Base-by-base conservation (phyloP, 2,113 vertebrate species). In the Urocynchramus pylzowi region DNA sequence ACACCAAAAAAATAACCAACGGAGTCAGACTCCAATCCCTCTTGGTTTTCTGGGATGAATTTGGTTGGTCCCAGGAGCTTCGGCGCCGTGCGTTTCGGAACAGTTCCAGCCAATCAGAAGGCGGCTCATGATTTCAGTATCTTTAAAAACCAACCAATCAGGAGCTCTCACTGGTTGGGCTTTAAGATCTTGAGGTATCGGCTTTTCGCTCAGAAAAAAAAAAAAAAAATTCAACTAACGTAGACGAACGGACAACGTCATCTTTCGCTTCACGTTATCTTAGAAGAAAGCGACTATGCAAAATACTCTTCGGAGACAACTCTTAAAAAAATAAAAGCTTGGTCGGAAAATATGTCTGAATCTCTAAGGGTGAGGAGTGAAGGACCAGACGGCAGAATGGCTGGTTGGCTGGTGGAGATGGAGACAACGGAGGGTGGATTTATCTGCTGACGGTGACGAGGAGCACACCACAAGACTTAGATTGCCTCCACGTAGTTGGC, bases 401-500 rank as follows among this genome's bases (percentile, higher is more conserved):
- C 95, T 96, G 95, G 93, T 94, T 94, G 97, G 96, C 96, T 96
- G 97, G 95, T 94, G 89, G 82, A 96, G 94, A 97, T 95, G 96
- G 93, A 95, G 94, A 94, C 78, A 42, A 94, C 81, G 54, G 92
- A 93, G 87, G 96, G 96, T 84, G 77, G 60, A 73, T 87, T 96
- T 74, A 92, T 96, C 95, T 97, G 97, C 91, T 87, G 95, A 90
- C 65, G 47, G 88, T n/a, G n/a, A 73, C 49, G 75, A 94, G 84
- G 60, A 92, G 85, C 81, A 96, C 93, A 50, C 57, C 93, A 96
- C 95, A 84, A 97, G 97, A 97, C 97, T 96, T 99, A 99, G 96
- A 99, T 99, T 80, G 98, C 97, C 98, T 99, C 99, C 77, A 99
- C 99, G 7, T 99, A 99, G 98, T 99, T 99, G 98, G 99, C 99